Base-by-base conservation (phyloP, 2,888 invertebrate genomes). In the Standfussiana lucernea region DNA sequence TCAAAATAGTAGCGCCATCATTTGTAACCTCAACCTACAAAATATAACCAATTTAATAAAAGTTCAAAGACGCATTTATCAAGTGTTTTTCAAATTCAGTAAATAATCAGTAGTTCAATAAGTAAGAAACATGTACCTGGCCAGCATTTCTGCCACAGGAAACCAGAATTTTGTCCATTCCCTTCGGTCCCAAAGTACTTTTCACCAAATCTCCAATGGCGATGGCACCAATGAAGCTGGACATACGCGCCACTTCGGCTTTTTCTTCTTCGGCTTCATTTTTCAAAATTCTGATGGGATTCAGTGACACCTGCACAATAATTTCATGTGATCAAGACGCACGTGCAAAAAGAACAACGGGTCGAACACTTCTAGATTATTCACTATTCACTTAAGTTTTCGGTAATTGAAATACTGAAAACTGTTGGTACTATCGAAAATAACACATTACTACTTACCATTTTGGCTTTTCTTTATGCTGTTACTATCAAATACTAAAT, bases 141-240 rank as follows among this genome's bases (percentile, higher is more conserved):
- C 98, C 98, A 71, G 98, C 97, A 91, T 97, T 98, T 80, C 99
- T 97, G 1, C 99, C 99, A 88, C 97, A 97, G 1, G 98, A 97
- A 32, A 99, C 98, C 40, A 99, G 96, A 83, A 99, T 98, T 96
- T 99, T 99, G 92, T 99, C 99, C 99, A 99, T 99, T 92, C 99
- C 99, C 96, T 99, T 99, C 0, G 99, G 99, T 8, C 99, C 99
- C 45, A 99, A 97, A 10, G 99, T 99, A 89, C 99, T 99, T 95
- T 99, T 99, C 0, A 99, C 99, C 87, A 99, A 97, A 95, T 99
- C 99, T 47, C 99, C 99, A 91, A 99, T 99, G 24, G 99, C 99
- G 90, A 99, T 99, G 35, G 99, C 99, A 72, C 99, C 99, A 86
- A 99, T 98, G 94, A 99, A 99, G 90, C 99, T 99, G 80, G 99